These are phyloP conservation scores for Phalangium opilio DNA, from an alignment of 2,888 invertebrate genomes.

Conservation along the genomic window DNA sequence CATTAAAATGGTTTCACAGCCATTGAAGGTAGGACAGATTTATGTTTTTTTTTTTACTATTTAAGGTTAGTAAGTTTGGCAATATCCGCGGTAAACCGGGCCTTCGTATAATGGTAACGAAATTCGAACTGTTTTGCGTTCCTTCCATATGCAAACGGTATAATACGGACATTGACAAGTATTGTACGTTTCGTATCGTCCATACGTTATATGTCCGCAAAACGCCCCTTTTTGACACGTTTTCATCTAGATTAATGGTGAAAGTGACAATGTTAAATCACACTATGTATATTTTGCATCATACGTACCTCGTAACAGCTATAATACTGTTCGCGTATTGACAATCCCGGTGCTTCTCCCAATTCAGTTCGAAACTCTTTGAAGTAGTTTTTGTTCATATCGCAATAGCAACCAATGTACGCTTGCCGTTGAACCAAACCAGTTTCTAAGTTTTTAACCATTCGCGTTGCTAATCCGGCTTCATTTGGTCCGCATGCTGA, in stretches of 20 bases:
- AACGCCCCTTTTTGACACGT: slow-evolving; percentile 41
- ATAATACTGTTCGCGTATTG: no score
- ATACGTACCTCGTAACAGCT: no score
- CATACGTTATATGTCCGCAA: slow-evolving; percentile 45
- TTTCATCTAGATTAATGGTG: slow-evolving; percentile 30
- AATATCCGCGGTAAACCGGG: slow-evolving; percentile 41
- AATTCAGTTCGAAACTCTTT: no score
- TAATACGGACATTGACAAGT: slow-evolving; percentile 45
- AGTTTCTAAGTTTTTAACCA: no score
- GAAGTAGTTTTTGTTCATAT: no score
- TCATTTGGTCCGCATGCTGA: not conserved
- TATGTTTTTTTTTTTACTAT: not conserved
- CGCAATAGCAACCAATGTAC: no score
- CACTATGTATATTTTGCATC: no score
- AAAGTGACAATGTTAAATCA: no score
- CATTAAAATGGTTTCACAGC: slow-evolving; percentile 52
- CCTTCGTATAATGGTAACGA: slow-evolving; percentile 43
- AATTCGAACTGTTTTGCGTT: slow-evolving; percentile 33
- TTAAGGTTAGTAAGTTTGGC: slow-evolving; percentile 29
- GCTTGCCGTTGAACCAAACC: no score
- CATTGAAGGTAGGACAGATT: slow-evolving; percentile 47
- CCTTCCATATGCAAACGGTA: slow-evolving; percentile 42
- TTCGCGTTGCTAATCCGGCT: no score
- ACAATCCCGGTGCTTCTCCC: no score
- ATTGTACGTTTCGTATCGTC: slow-evolving; percentile 44